Base-by-base conservation (phyloP, 92 coral and sea anemone species). In the Palythoa heliodiscus region DNA sequence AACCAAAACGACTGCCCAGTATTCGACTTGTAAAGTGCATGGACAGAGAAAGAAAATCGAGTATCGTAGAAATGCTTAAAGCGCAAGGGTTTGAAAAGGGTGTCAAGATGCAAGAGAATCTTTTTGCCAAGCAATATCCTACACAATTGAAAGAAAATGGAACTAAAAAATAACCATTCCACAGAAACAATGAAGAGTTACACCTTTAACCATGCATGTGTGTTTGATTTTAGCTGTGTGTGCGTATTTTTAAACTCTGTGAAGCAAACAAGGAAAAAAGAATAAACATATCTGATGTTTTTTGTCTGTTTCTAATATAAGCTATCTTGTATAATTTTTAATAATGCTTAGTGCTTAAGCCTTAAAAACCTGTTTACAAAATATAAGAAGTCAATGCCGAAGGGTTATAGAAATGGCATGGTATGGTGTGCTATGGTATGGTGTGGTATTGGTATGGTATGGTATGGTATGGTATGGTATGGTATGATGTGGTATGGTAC, bases 21-120 rank as follows among this genome's bases (percentile, higher is more conserved):
- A 38, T 78, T 24, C 69, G 25, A 5, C 71, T 52, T 48, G 19
- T 39, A 48, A 78, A 78, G 43, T 52, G 68, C 48, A 78, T 78
- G 83, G 66, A 68, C 15, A 39, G 50, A 61, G 83, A 78, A 8
- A 78, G 71, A 16, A 78, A 57, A 61, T 61, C 38, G 52, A 78
- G 83, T 48, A 54, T 78, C 14, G 66, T 58, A 25, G 83, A 78
- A 52, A 22, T 78, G 52, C 11, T 78, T 14, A 78, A 61, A 11
- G 83, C 83, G 39, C 83, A 78, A 39, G 83, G 83, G 0, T 38
- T 78, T 14, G 78, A 53, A 20, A 24, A 50, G 25, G 22, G 61
- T 14, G 78, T 63, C 19, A 63, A 63, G 22, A 63, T 8, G 24
- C 20, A 63, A 63, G 22, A 19, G 20, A 23, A 63, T 63, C 17